Evolutionary conservation across 2,797 vertebrate species (phyloP).

Genomic region (Aeoliscus strigatus): DNA sequence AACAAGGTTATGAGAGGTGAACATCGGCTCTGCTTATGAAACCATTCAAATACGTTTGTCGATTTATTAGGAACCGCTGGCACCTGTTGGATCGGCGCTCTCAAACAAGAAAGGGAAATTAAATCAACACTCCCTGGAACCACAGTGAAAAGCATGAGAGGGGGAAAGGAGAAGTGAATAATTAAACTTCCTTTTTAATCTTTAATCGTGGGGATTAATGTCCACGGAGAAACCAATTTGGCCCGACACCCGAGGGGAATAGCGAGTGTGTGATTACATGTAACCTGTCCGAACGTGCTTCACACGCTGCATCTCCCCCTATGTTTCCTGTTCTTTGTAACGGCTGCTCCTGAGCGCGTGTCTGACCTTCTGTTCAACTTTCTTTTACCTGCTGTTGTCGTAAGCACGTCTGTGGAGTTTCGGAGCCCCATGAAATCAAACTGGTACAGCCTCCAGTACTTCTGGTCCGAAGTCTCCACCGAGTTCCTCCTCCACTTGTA

Average conservation of each 20-base stretch:
- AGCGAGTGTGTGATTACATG: constrained; percentile 40
- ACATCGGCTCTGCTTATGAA: too few species aligned
- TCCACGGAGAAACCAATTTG: constrained; percentile 56
- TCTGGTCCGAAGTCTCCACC: constrained; percentile 91
- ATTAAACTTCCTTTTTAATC: constrained; percentile 66
- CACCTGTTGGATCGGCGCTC: constrained; percentile 39
- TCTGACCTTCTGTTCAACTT: background rate
- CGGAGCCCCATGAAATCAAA: constrained; percentile 96
- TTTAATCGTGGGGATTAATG: constrained; percentile 68
- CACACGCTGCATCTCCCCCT: too few species aligned
- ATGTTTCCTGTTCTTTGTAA: too few species aligned
- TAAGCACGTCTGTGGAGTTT: constrained; percentile 86
- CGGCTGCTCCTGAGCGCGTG: background rate
- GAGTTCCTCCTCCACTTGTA: constrained; percentile 94
- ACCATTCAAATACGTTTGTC: too few species aligned
- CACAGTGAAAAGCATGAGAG: constrained; percentile 8
- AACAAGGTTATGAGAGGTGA: constrained; percentile 54
- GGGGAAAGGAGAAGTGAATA: constrained; percentile 48
- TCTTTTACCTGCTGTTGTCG: constrained; percentile 84
- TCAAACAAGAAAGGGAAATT: constrained; percentile 20
- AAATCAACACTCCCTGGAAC: constrained; percentile 12
- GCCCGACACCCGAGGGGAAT: constrained; percentile 48
- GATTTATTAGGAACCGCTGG: too few species aligned
- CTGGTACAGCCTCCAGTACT: constrained; percentile 96
- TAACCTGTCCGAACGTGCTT: too few species aligned